Evolutionary conservation across 1,140 invertebrate genomes (phyloP).

Genomic region (Zaprionus camerounensis): DNA sequence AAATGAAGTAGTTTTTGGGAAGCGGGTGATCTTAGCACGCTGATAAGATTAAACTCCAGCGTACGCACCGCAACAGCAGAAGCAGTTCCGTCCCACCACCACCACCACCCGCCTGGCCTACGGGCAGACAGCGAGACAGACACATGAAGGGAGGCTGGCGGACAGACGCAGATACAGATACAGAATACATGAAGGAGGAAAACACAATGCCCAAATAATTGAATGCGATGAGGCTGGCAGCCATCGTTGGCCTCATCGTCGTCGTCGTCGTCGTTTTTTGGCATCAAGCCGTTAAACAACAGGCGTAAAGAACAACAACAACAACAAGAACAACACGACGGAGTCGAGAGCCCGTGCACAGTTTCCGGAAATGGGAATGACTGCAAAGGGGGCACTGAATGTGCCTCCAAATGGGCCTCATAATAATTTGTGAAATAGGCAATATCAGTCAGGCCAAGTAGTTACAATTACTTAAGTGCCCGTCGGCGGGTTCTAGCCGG

Average conservation of each 20-base stretch:
- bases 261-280: conserved; percentile 66
- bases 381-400: conserved; percentile 47
- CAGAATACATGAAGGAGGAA: conserved; percentile 37
- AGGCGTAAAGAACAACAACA: conserved; percentile 65
- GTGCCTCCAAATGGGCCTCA: conserved; percentile 77
- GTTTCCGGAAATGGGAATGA: conserved; percentile 23
- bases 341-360: conserved; percentile 21
- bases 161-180: conserved; percentile 38
- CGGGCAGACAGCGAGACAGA: conserved; percentile 21
- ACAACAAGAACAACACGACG: conserved; percentile 44
- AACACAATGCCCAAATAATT: conserved; percentile 80
- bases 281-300: conserved; percentile 81
- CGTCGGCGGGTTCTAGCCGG: conserved; percentile 46
- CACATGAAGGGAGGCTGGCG: not conserved
- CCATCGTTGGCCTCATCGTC: conserved; percentile 56
- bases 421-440: conserved; percentile 82
- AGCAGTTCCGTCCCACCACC: conserved; percentile 34
- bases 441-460: conserved; percentile 79
- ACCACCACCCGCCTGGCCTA: conserved; percentile 30
- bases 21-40: conserved; percentile 68
- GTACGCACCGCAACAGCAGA: conserved; percentile 61
- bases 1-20: conserved; percentile 78
- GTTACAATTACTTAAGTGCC: conserved; percentile 83
- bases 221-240: conserved; percentile 81
- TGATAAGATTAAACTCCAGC: conserved; percentile 78